A percentile compares a stretch with the other conserved stretches of the same genome.
Conservation (phyloP, 2,113 vertebrate genomes). For the Strigops habroptila region DNA sequence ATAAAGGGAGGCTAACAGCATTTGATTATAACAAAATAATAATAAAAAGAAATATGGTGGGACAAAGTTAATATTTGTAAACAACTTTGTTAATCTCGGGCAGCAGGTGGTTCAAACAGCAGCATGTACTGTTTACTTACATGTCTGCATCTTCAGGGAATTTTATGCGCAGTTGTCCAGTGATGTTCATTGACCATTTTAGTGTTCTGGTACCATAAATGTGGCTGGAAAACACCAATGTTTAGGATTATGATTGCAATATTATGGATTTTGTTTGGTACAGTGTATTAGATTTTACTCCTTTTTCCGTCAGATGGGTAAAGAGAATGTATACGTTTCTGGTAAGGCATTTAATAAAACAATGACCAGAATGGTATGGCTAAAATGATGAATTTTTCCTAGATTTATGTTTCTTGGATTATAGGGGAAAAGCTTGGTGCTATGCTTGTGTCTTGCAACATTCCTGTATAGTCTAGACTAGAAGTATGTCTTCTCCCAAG, state of each 20-base stretch:
- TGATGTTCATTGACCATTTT: neutral
- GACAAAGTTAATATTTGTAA: neutral
- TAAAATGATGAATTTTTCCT: conserved; percentile 10
- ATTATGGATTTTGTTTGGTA: neutral
- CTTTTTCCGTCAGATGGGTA: neutral
- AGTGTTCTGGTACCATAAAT: neutral
- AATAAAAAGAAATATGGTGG: neutral
- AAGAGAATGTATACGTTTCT: neutral
- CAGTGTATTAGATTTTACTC: neutral
- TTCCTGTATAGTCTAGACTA: conserved; percentile 8
- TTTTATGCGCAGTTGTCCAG: neutral
- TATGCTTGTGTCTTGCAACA: conserved; percentile 2
- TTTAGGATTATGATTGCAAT: neutral
- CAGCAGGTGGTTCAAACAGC: neutral
- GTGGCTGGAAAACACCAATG: neutral
- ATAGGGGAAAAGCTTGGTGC: neutral
- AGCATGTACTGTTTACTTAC: neutral
- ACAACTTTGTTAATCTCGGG: neutral
- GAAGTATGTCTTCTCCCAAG: conserved; percentile 30
- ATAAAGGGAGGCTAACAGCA: neutral
- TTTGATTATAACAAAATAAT: neutral
- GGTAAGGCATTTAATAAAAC: neutral
- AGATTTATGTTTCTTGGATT: conserved; percentile 39
- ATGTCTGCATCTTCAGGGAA: neutral
- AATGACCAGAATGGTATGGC: neutral